A percentile compares a stretch with the other conserved stretches of the same genome.
Evolutionary conservation across 2,888 invertebrate species (phyloP).

Genomic region (Homarus gammarus): DNA sequence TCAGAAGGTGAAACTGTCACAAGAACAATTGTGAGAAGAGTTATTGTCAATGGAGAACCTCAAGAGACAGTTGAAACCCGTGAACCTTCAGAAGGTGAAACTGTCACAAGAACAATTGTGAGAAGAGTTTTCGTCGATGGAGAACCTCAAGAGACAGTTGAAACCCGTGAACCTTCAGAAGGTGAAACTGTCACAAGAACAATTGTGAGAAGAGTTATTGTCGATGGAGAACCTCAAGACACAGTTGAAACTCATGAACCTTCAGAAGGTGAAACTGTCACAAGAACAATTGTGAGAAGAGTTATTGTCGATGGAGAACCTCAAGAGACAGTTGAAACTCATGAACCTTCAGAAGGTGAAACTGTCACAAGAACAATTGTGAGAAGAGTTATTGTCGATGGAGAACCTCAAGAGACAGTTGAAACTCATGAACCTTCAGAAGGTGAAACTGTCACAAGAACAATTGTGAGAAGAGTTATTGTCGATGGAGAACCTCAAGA

Average conservation of each 20-base stretch:
- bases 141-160: slow-evolving; percentile 24
- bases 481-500: slow-evolving; percentile 38
- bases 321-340: background rate
- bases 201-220: background rate
- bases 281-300: slow-evolving; percentile 15
- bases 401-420: slow-evolving; percentile 31
- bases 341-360: background rate
- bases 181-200: background rate
- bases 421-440: slow-evolving; percentile 24
- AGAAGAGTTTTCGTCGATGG: slow-evolving; percentile 23
- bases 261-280: slow-evolving; percentile 5
- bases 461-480: slow-evolving; percentile 22
- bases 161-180: slow-evolving; percentile 16
- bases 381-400: slow-evolving; percentile 7
- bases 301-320: slow-evolving; percentile 9
- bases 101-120: slow-evolving; percentile 3
- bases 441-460: slow-evolving; percentile 28
- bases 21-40: slow-evolving; percentile 2
- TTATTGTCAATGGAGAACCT: background rate
- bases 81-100: slow-evolving; percentile 3
- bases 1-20: slow-evolving; percentile 9
- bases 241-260: slow-evolving; percentile 6
- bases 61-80: background rate
- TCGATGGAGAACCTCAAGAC: slow-evolving; percentile 2
- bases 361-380: slow-evolving; percentile 13